phyloP scores from a whole-genome alignment of 2,888 invertebrate species.

The Deroplatys truncata region DNA sequence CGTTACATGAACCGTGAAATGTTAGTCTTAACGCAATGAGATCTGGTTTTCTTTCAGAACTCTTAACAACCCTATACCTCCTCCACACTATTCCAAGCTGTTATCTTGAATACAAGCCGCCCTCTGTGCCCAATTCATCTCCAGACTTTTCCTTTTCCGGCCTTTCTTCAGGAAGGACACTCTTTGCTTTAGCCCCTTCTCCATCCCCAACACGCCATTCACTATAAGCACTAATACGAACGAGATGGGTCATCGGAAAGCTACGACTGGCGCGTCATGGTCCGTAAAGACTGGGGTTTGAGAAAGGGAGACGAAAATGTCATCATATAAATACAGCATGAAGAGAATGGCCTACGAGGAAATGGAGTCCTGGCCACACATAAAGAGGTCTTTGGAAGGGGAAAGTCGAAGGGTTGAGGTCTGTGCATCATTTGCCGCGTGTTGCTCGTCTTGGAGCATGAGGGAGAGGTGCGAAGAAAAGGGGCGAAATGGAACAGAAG shows the following conservation, averaged over 20 bases:
- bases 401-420: background rate
- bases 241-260: slow-evolving; percentile 4
- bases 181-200: background rate
- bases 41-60: background rate
- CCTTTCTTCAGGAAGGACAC: background rate
- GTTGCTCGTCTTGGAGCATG: background rate
- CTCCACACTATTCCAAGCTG: background rate
- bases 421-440: background rate
- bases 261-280: background rate
- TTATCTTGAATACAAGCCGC: background rate
- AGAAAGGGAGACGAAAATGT: slow-evolving; percentile 6
- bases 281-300: background rate
- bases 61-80: background rate
- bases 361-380: slow-evolving; percentile 1
- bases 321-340: slow-evolving; percentile 22
- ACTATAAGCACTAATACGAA: background rate
- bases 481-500: background rate
- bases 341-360: slow-evolving; percentile 18
- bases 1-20: background rate
- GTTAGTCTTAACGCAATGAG: background rate
- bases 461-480: background rate
- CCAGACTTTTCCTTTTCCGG: background rate
- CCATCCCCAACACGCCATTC: background rate
- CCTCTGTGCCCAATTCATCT: background rate
- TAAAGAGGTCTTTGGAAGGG: background rate